Evolutionary conservation across 1,140 invertebrate species (phyloP).

Genomic region (Cydia fagiglandana): DNA sequence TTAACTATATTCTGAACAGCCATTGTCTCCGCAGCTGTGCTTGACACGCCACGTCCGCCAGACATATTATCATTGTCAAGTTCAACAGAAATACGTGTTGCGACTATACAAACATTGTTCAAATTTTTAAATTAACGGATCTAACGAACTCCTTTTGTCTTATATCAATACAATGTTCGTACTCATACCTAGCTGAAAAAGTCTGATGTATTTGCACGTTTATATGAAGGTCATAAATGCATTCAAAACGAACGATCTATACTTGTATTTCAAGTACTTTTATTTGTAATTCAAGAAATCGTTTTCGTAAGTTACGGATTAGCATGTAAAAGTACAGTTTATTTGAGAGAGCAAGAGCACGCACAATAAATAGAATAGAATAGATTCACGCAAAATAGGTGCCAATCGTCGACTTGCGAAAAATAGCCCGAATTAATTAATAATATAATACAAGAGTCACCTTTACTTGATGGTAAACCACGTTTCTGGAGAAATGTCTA

Average conservation of each 20-base stretch:
- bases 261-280: neutral
- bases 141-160: neutral
- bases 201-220: neutral
- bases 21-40: slow-evolving; percentile 62
- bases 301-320: neutral
- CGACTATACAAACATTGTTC: slow-evolving; percentile 41
- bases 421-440: too few species aligned
- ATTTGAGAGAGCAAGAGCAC: too few species aligned
- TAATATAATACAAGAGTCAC: neutral
- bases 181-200: neutral
- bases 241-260: neutral
- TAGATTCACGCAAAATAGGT: too few species aligned
- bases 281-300: neutral
- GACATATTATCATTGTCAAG: slow-evolving; percentile 71
- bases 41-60: slow-evolving; percentile 53
- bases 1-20: slow-evolving; percentile 40
- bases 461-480: neutral
- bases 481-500: neutral
- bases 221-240: neutral
- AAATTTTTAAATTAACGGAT: neutral
- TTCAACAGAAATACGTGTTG: slow-evolving; percentile 59
- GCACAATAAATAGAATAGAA: too few species aligned
- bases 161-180: neutral
- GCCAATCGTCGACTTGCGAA: too few species aligned
- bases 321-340: neutral